These are phyloP conservation scores for Rhodinocichla rosea DNA, from an alignment of 2,113 vertebrate species.

Conservation along the genomic window DNA sequence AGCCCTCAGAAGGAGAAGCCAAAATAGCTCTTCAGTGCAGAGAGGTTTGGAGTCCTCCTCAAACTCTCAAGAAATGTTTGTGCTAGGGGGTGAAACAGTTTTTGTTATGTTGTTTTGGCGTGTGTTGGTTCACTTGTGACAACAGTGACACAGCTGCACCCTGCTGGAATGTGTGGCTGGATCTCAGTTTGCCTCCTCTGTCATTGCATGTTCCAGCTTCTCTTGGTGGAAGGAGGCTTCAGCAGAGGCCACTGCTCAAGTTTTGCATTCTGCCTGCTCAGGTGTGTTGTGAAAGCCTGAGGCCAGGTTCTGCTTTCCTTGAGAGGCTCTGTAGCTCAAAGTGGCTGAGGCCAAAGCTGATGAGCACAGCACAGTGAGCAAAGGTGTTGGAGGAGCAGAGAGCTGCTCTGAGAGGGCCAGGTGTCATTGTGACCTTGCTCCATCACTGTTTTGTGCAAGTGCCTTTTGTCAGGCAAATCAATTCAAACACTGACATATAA, in stretches of 20 bases:
- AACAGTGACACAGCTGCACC: background rate
- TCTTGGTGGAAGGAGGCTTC: background rate
- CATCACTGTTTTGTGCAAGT: background rate
- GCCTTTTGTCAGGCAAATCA: background rate
- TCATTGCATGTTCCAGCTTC: background rate
- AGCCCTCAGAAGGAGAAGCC: background rate
- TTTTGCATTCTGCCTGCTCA: background rate
- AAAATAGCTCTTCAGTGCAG: background rate
- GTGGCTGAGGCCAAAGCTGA: background rate
- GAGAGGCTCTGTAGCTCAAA: background rate
- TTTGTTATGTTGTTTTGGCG: background rate
- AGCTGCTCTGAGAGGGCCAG: background rate
- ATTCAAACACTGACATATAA: background rate
- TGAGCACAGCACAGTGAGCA: background rate
- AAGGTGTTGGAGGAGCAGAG: background rate
- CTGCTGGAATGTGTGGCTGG: background rate
- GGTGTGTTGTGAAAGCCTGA: background rate
- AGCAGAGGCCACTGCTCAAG: background rate
- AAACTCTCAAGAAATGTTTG: background rate
- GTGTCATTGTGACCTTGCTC: slow-evolving; percentile 33
- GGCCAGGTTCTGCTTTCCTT: background rate
- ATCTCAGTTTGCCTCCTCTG: background rate
- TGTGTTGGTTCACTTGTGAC: background rate
- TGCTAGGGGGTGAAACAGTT: background rate
- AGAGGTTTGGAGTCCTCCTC: background rate